Evolutionary conservation across 2,113 vertebrate genomes (phyloP), one percentile per base, ranked within the genome.

Genomic region (Anguilla rostrata): DNA sequence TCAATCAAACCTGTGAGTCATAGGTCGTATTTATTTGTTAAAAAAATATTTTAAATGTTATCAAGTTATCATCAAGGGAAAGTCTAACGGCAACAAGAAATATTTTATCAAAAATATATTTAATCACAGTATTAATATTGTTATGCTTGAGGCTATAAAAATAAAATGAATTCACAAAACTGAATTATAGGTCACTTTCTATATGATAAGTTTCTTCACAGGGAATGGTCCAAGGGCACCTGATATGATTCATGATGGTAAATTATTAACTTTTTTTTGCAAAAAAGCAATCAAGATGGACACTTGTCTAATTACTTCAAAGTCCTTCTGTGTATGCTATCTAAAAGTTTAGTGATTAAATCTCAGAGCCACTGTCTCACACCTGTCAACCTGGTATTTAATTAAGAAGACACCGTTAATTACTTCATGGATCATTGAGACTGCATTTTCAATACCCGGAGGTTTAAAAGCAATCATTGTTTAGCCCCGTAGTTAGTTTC

Each of bases 291-390:
- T 93, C 90, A 93, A 86, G 90, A 91, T 87, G 89, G 93, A 91
- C 92, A 93, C 92, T 92, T 93, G 92, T 95, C 93, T 93, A 92
- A 94, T 94, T 94, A 92, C 86, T 91, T 92, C 91, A 91, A 90
- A 94, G 90, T 92, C 78, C 11, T 60, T 84, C 39, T 71, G 49
- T 71, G 39, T 41, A 39, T 12, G 49, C 86, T 83, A 92, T 89
- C 87, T 90, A 88, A 86, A 88, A 91, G 90, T 89, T 92, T 90
- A 92, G 81, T 91, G 91, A 93, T 93, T 88, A 92, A 89, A 90
- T 92, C 91, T 91, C 88, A 83, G 86, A 84, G 87, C 91, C 91
- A 87, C 87, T 89, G 84, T 89, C 81, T 85, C 41, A 75, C 39
- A 43, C 87, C 90, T 93, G 93, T 93, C 90, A 92, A 93, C 91